Evolutionary conservation across 2,113 vertebrate genomes (phyloP), one percentile per base, ranked within the genome.

Genomic region (Heterochromis multidens): DNA sequence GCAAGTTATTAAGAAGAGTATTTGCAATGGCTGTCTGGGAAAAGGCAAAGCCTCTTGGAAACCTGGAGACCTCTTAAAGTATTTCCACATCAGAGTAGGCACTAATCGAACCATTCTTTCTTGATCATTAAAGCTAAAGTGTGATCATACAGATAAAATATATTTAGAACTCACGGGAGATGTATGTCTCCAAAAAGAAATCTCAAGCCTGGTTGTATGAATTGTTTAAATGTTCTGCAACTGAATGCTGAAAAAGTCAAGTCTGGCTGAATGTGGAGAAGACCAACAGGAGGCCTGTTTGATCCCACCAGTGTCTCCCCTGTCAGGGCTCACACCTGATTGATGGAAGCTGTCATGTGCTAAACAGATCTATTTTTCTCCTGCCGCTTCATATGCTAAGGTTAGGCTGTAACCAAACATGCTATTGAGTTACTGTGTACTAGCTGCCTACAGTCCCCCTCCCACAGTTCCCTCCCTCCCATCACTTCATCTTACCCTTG

Each of bases 351-450:
- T 91, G 91, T 91, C 89, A 85, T 92, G 88, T 92, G 81, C 84
- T 93, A 92, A 93, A 94, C 90, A 89, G 82, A 89, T 92, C 88
- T 91, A 65, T 92, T 93, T 93, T 91, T 90, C 88, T 83, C 79
- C 78, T 23, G 49, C 83, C 10, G 65, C 87, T 81, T 86, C 62
- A 11, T 91, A 91, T 89, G 87, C 86, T 87, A 81, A 89, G 87
- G 88, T 84, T 77, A 74, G 85, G 82, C 80, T 86, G 83, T 82
- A 80, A 87, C 84, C 81, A 93, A 90, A 93, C 72, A 92, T 56
- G 81, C 74, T 88, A 83, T 86, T 86, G 87, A 89, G 84, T 88
- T 87, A 67, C n/a, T 3, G 14, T 40, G 80, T 16, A 46, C 27
- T 52, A 52, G 67, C 29, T 46, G 23, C 43, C 31, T n/a, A 65